A percentile compares a stretch with the other conserved stretches of the same genome.
Evolutionary conservation across 2,888 invertebrate species (phyloP).

Genomic region (Shargacucullia verbasci): DNA sequence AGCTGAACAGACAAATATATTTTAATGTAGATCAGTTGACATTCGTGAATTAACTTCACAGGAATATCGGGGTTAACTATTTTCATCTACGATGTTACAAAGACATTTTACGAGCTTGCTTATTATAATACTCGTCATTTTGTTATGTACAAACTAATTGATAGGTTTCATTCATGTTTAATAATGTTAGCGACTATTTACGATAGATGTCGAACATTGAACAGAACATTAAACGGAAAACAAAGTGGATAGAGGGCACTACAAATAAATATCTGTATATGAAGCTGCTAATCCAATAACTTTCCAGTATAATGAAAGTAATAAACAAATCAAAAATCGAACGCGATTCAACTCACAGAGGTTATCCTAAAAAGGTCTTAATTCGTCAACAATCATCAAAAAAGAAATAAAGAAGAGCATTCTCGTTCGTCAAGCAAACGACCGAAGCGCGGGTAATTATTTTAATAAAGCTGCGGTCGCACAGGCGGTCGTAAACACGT

Average conservation of each 20-base stretch:
- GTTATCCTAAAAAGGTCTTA: constrained; percentile 52
- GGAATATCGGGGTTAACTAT: constrained; percentile 54
- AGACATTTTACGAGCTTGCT: constrained; percentile 31
- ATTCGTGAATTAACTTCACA: constrained; percentile 44
- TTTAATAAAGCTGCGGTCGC: constrained; percentile 72
- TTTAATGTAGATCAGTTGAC: constrained; percentile 58
- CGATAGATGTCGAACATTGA: constrained; percentile 5
- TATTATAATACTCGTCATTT: constrained; percentile 31
- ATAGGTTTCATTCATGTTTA: constrained; percentile 32
- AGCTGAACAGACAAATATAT: constrained; percentile 56
- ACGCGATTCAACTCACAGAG: constrained; percentile 24
- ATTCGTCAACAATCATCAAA: constrained; percentile 57
- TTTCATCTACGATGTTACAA: constrained; percentile 47
- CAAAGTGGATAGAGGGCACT: neutral
- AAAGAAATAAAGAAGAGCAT: constrained; percentile 59
- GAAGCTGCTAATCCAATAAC: neutral
- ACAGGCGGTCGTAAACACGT: constrained; percentile 69
- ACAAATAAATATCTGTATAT: too few species aligned
- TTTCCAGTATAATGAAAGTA: neutral
- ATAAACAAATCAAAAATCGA: constrained; percentile 24
- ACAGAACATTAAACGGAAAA: neutral
- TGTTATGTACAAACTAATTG: constrained; percentile 36
- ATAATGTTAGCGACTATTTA: constrained; percentile 3
- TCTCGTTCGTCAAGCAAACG: constrained; percentile 65
- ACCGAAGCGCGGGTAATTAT: constrained; percentile 72